Evolutionary conservation across 2,113 vertebrate genomes (phyloP).

Genomic region (Natator depressus): DNA sequence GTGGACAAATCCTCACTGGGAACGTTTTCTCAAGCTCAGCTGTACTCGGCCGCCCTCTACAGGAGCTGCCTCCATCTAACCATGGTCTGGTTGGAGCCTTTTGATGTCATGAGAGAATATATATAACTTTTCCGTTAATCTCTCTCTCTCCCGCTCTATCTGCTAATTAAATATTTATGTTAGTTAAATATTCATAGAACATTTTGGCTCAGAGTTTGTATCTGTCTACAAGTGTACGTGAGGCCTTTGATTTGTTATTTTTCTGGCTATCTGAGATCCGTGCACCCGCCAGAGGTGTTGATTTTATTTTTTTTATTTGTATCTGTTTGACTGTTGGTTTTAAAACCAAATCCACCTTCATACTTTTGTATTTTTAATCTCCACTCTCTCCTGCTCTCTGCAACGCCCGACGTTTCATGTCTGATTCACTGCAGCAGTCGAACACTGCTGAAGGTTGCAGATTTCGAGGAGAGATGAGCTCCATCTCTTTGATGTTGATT

Average conservation of each 20-base stretch:
- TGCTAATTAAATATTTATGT: slow-evolving; percentile 72
- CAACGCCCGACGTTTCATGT: neutral
- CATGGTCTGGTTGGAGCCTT: neutral
- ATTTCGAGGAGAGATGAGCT: neutral
- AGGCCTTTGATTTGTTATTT: slow-evolving; percentile 66
- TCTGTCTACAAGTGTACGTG: slow-evolving; percentile 43
- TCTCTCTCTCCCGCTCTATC: slow-evolving; percentile 14
- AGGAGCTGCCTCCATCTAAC: neutral
- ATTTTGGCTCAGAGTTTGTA: slow-evolving; percentile 59
- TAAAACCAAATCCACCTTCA: neutral
- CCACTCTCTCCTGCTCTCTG: neutral
- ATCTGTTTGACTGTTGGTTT: neutral
- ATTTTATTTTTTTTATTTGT: neutral
- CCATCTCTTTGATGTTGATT: neutral
- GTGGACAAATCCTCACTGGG: neutral
- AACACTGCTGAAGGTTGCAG: neutral
- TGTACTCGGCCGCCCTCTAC: neutral
- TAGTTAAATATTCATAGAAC: slow-evolving; percentile 70
- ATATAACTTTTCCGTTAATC: slow-evolving; percentile 52
- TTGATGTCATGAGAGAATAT: fast-evolving
- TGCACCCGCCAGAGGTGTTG: slow-evolving; percentile 32
- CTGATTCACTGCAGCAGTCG: neutral
- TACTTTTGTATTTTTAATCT: neutral
- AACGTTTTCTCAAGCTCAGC: neutral
- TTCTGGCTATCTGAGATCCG: slow-evolving; percentile 51